Evolutionary conservation across 2,888 invertebrate genomes (phyloP).

Genomic region (Lochmaea crataegi): DNA sequence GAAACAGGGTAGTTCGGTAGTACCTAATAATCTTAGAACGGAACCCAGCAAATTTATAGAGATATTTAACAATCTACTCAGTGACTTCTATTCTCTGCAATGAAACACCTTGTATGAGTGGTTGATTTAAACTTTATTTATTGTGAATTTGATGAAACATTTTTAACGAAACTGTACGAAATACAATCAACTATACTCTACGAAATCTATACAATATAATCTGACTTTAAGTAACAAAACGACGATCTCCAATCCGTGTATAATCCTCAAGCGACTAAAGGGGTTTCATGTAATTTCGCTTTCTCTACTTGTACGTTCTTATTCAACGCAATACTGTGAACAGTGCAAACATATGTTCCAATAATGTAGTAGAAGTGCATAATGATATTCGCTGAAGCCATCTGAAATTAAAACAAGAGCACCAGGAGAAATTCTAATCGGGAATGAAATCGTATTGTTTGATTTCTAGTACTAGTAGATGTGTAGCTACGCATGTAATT

Average conservation of each 20-base stretch:
- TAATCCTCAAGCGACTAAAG: not conserved
- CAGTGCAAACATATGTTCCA: slow-evolving; percentile 4
- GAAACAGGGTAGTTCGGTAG: no score
- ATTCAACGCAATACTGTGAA: not conserved
- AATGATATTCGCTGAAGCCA: slow-evolving; percentile 6
- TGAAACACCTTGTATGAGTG: no score
- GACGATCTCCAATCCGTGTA: not conserved
- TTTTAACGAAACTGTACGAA: not conserved
- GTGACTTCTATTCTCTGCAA: no score
- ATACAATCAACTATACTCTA: not conserved
- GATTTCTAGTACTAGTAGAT: not conserved
- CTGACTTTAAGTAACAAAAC: not conserved
- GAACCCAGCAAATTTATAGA: no score
- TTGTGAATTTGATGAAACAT: no score
- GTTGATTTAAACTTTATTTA: no score
- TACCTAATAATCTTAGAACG: no score
- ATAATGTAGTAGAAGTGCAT: slow-evolving; percentile 3
- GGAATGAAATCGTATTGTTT: not conserved
- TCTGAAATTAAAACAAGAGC: not conserved
- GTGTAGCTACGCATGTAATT: not conserved
- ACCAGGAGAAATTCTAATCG: not conserved
- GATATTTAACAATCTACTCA: no score
- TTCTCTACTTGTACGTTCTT: not conserved
- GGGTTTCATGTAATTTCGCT: slow-evolving; percentile 8
- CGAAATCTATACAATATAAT: not conserved